Evolutionary conservation across 2,797 vertebrate genomes (phyloP), one percentile per base, ranked within the genome.

Genomic region (Anguilla megastoma): DNA sequence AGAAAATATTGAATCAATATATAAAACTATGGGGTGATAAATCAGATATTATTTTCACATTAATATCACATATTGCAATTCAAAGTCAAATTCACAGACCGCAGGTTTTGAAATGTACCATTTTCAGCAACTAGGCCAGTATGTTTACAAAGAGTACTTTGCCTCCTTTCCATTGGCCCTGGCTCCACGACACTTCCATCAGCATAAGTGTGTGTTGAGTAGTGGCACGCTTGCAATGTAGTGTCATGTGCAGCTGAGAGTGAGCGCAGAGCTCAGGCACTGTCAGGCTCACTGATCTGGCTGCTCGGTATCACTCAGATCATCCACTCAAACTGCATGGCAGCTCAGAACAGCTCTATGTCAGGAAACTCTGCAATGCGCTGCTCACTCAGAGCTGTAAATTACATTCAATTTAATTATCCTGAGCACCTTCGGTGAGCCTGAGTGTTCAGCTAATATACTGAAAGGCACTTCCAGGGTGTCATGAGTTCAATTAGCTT

Each of bases 351-450:
- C 30, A 36, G 30, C 30, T 74, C 12, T 21, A 9, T 71, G 69
- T 74, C 27, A 74, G 30, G 69, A 74, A 74, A 74, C 69, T 36
- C 30, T 74, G 27, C 10, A 74, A 69, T 69, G n/a, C 63, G 24
- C 18, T 74, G 69, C 30, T 74, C 30, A 3, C 69, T 74, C 69
- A 33, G 69, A 74, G 69, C 69, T 36, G 69, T 74, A 36, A 30
- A 74, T 74, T 36, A 36, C 30, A 74, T 74, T 74, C 27, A 74
- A 74, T 74, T 10, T 36, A 36, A 74, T 74, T 74, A 74, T 74
- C 27, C 10, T 14, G 30, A 74, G 27, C 69, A 74, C 27, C 12
- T 30, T 74, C 69, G 3, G 69, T 36, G 63, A 66, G 63, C 63
- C 63, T 24, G 21, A 66, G 63, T 66, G 63, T 66, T n/a, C 12